Evolutionary conservation across 2,888 invertebrate genomes (phyloP), one percentile per base, ranked within the genome.

Genomic region (Macaria liturata): DNA sequence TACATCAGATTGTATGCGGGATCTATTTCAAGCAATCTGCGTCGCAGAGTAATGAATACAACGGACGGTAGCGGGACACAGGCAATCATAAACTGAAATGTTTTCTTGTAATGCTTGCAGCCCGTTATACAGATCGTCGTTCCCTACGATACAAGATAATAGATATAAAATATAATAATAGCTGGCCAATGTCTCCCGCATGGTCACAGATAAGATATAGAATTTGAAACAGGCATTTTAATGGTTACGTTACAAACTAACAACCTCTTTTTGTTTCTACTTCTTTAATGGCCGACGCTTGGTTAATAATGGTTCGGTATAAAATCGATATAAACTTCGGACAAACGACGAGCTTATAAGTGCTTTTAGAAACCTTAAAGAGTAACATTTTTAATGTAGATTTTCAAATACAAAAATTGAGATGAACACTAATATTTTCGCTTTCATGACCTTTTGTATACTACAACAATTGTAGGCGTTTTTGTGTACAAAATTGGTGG

Each of bases 61-160:
- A 74, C 76, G 73, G 74, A 72, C 70, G 66, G 69, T 80, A 78
- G 78, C 75, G 78, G 76, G 71, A 80, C 72, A 75, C 70, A 71
- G 59, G 76, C 76, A 77, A 76, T 81, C 77, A 79, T 80, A 78
- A 76, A 75, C 76, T 78, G 78, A 76, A 80, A 82, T 77, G 74
- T 75, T 68, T 74, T 72, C 73, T 73, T 68, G 69, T 73, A 76
- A 76, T 70, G 73, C 62, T 66, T 65, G 52, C 45, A 52, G 57
- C 59, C 72, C 75, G 75, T 75, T 77, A 78, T 69, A 68, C 54
- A 42, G 57, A 65, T 64, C 55, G 62, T 63, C 69, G 67, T 68
- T 66, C 64, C 65, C 61, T 64, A 66, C 59, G 60, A 65, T 64
- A 66, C 55, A 57, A 61, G 60, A 61, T 62, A 61, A 61, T 64